These are phyloP conservation scores for Myopa tessellatipennis DNA, from an alignment of 2,888 invertebrate species.

Conservation along the genomic window DNA sequence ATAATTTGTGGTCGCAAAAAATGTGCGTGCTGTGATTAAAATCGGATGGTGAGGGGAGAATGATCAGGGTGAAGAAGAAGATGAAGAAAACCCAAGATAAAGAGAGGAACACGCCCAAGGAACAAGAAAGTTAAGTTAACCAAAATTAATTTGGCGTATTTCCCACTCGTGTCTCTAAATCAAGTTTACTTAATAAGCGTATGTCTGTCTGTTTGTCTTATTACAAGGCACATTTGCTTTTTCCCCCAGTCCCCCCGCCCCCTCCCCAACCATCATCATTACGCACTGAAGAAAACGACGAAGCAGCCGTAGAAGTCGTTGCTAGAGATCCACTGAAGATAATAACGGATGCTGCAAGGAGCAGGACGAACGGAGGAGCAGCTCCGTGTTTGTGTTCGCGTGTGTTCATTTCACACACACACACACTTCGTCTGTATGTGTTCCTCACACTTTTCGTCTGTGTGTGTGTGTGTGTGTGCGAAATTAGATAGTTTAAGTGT, in stretches of 20 bases:
- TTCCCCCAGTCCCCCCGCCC: neutral
- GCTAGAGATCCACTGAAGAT: neutral
- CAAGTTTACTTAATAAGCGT: too few relatives aligned
- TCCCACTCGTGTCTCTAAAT: neutral
- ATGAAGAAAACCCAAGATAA: neutral
- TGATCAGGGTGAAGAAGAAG: neutral
- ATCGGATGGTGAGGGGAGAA: neutral
- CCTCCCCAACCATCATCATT: neutral
- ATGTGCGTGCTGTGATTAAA: neutral
- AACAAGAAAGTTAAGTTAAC: neutral
- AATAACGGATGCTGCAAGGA: neutral
- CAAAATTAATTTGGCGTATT: constrained; percentile 7
- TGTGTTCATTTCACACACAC: neutral
- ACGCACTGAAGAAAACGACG: neutral
- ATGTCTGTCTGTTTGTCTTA: neutral
- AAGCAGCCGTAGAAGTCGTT: constrained; percentile 3
- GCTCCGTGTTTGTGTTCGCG: neutral
- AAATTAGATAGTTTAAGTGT: neutral
- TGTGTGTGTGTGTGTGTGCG: neutral
- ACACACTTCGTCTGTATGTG: too few relatives aligned
- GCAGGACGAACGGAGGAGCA: neutral
- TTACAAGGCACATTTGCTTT: neutral
- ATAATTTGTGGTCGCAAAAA: neutral
- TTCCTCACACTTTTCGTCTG: neutral
- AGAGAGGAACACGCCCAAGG: neutral